A percentile compares a stretch with the other conserved stretches of the same genome.
phyloP scores from a whole-genome alignment of 2,888 invertebrate genomes.

The Chironomus riparius region DNA sequence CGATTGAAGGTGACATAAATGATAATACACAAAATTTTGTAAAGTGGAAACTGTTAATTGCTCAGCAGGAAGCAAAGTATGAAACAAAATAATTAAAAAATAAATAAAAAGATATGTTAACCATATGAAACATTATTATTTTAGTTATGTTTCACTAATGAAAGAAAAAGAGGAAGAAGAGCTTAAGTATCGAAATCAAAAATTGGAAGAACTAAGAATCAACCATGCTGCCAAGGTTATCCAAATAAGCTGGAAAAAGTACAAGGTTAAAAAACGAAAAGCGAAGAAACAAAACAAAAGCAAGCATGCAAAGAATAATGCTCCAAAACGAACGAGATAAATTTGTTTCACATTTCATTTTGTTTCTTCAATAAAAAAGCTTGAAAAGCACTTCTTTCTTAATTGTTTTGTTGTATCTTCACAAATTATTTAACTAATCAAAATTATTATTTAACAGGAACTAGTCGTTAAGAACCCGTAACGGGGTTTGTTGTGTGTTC shows the following conservation, averaged over 20 bases:
- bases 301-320: not conserved
- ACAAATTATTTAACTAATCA: too few relatives aligned
- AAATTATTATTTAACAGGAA: too few relatives aligned
- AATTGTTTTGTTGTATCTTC: too few relatives aligned
- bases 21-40: not conserved
- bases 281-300: constrained; percentile 35
- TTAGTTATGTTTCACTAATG: not conserved
- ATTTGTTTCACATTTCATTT: not conserved
- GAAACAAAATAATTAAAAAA: not conserved
- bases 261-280: constrained; percentile 39
- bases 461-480: too few relatives aligned
- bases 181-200: not conserved
- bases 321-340: not conserved
- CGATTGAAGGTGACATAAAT: not conserved
- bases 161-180: not conserved
- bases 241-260: constrained; percentile 43
- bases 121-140: not conserved
- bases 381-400: too few relatives aligned
- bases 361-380: not conserved
- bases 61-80: not conserved
- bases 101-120: not conserved
- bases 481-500: too few relatives aligned
- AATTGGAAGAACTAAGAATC: constrained; percentile 40
- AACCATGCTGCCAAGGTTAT: constrained; percentile 45
- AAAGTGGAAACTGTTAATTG: not conserved